phyloP scores from a whole-genome alignment of 2,888 invertebrate species.

The Cantharis rufa region DNA sequence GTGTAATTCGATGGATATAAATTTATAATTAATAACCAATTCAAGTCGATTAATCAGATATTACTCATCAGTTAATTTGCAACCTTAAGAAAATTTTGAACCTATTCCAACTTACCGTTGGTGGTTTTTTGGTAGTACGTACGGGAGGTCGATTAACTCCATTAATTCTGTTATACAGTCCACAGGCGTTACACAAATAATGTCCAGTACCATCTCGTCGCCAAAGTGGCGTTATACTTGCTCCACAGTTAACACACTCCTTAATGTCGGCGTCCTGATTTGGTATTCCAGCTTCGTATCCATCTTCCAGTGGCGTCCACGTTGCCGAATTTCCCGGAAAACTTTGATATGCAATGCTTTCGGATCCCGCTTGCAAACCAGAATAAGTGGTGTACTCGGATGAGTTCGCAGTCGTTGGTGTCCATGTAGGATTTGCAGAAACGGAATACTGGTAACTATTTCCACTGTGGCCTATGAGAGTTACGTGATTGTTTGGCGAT shows the following conservation, averaged over 20 bases:
- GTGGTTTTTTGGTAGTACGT: slow-evolving; percentile 68
- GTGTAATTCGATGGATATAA: neutral
- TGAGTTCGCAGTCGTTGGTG: slow-evolving; percentile 27
- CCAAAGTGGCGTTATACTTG: slow-evolving; percentile 78
- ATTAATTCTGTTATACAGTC: slow-evolving; percentile 64
- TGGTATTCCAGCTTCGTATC: slow-evolving; percentile 45
- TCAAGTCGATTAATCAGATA: neutral
- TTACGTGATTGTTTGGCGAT: slow-evolving; percentile 63
- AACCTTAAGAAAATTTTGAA: neutral
- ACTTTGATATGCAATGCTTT: slow-evolving; percentile 17
- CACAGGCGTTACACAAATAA: slow-evolving; percentile 86
- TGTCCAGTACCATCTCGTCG: slow-evolving; percentile 84
- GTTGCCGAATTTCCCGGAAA: slow-evolving; percentile 3
- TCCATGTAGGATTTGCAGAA: slow-evolving; percentile 33
- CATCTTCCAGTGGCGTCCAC: slow-evolving; percentile 28
- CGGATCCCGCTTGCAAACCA: slow-evolving; percentile 13
- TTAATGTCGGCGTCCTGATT: slow-evolving; percentile 63
- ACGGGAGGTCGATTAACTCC: slow-evolving; percentile 78
- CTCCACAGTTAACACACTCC: slow-evolving; percentile 72
- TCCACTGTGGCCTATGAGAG: slow-evolving; percentile 59
- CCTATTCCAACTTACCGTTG: slow-evolving; percentile 57
- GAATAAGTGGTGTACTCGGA: slow-evolving; percentile 20
- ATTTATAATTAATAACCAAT: neutral
- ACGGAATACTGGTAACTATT: slow-evolving; percentile 59
- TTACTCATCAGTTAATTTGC: neutral